Evolutionary conservation across 2,888 invertebrate genomes (phyloP).

Genomic region (Ochropleura leucogaster): DNA sequence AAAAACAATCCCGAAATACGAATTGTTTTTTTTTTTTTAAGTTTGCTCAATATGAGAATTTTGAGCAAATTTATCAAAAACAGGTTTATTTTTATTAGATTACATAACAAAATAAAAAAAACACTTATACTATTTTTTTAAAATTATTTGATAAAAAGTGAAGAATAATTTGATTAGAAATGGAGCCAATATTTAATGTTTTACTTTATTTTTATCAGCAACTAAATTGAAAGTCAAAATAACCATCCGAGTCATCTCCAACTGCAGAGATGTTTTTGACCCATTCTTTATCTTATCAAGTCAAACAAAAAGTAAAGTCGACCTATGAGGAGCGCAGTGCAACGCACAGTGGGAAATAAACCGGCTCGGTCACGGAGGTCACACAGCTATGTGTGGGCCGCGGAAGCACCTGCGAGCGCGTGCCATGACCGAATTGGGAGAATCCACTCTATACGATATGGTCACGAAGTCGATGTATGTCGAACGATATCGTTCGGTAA

Average conservation of each 20-base stretch:
- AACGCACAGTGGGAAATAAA: slow-evolving; percentile 58
- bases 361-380: slow-evolving; percentile 71
- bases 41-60: not conserved
- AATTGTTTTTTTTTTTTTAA: not conserved
- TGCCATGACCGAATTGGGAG: slow-evolving; percentile 70
- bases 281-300: slow-evolving; percentile 1
- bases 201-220: not conserved
- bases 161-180: too few relatives aligned
- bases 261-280: slow-evolving; percentile 13
- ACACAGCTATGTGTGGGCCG: slow-evolving; percentile 68
- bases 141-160: not conserved
- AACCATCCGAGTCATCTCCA: not conserved
- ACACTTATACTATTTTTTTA: not conserved
- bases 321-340: slow-evolving; percentile 29
- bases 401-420: slow-evolving; percentile 81
- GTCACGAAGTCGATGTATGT: slow-evolving; percentile 19
- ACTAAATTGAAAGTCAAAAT: not conserved
- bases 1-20: slow-evolving; percentile 3
- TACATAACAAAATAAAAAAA: not conserved
- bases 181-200: not conserved
- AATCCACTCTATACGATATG: slow-evolving; percentile 30
- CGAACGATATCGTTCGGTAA: slow-evolving; percentile 45
- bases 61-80: not conserved
- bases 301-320: slow-evolving; percentile 24
- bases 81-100: not conserved